Evolutionary conservation across 2,113 vertebrate genomes (phyloP).

Genomic region (Oncorhynchus mykiss): DNA sequence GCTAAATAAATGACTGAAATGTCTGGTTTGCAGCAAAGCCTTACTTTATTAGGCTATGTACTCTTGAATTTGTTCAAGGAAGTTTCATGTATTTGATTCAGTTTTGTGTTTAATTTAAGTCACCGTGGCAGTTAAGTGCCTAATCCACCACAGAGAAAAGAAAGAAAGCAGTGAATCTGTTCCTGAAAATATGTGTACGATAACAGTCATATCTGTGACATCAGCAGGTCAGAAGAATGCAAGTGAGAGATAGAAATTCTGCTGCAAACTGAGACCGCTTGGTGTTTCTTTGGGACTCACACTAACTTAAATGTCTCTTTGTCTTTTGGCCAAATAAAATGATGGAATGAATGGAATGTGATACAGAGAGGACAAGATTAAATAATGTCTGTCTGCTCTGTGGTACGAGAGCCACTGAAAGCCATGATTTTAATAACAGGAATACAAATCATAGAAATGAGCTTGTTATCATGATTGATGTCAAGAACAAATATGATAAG

Average conservation of each 20-base stretch:
- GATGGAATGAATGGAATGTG: constrained; percentile 1
- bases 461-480: too few species aligned
- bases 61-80: background rate
- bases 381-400: background rate
- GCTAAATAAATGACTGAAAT: too few species aligned
- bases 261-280: background rate
- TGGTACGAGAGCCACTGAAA: background rate
- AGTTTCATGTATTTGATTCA: background rate
- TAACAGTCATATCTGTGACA: background rate
- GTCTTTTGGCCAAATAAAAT: background rate
- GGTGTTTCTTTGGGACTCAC: background rate
- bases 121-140: background rate
- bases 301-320: background rate
- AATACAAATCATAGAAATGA: background rate
- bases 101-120: background rate
- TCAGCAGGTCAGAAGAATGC: background rate
- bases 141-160: background rate
- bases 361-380: background rate
- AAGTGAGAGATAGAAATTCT: background rate
- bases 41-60: background rate
- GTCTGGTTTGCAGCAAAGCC: too few species aligned
- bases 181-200: background rate
- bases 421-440: background rate
- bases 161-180: background rate
- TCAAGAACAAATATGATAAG: too few species aligned